A percentile compares a stretch with the other conserved stretches of the same genome.
phyloP scores from a whole-genome alignment of 2,888 invertebrate species.

The Aplocera efformata region DNA sequence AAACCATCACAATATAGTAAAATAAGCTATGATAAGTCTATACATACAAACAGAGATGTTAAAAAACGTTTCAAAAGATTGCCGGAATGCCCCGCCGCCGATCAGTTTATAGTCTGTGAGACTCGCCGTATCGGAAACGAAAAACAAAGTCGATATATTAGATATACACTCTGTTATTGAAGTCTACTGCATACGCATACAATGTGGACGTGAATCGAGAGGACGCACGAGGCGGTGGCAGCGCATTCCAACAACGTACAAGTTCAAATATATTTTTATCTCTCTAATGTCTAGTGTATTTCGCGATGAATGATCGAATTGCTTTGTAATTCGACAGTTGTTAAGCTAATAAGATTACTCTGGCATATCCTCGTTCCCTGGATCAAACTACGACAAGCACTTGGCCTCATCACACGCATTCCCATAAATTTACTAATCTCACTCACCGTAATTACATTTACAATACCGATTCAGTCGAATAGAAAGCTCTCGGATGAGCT shows the following conservation, averaged over 20 bases:
- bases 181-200: slow-evolving; percentile 32
- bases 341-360: slow-evolving; percentile 71
- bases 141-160: slow-evolving; percentile 56
- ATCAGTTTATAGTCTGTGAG: slow-evolving; percentile 65
- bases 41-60: slow-evolving; percentile 74
- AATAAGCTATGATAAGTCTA: slow-evolving; percentile 74
- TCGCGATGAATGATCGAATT: slow-evolving; percentile 80
- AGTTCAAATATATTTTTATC: slow-evolving; percentile 67
- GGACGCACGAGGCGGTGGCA: slow-evolving; percentile 45
- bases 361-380: slow-evolving; percentile 60
- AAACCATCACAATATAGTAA: slow-evolving; percentile 77
- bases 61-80: slow-evolving; percentile 58
- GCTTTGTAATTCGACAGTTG: slow-evolving; percentile 71
- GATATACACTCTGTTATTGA: slow-evolving; percentile 52
- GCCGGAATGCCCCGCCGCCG: slow-evolving; percentile 48
- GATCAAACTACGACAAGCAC: slow-evolving; percentile 65
- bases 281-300: slow-evolving; percentile 69
- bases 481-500: slow-evolving; percentile 38
- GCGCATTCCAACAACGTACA: slow-evolving; percentile 53
- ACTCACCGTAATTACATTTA: slow-evolving; percentile 52
- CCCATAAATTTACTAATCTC: slow-evolving; percentile 71
- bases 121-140: slow-evolving; percentile 44
- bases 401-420: slow-evolving; percentile 62
- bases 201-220: slow-evolving; percentile 49
- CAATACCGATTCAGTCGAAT: slow-evolving; percentile 68